Conservation (phyloP, 2,797 vertebrate species). For the Peromyscus aztecus region DNA sequence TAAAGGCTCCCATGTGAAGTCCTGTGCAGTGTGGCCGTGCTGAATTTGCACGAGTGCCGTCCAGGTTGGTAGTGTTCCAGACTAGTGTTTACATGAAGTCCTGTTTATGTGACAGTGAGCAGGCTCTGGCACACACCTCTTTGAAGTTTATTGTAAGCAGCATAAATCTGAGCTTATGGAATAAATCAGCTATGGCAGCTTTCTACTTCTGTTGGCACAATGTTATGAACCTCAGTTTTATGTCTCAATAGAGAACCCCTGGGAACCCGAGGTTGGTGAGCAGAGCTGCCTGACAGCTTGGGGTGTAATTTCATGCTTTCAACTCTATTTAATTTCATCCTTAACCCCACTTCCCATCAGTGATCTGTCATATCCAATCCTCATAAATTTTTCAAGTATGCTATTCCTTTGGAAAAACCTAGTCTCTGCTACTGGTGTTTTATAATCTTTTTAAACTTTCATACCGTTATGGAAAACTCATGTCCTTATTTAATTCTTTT, state of each 20-base stretch:
- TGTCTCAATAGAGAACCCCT: slow-evolving; percentile 32
- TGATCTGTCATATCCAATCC: background rate
- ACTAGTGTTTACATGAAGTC: slow-evolving; percentile 56
- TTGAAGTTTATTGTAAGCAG: slow-evolving; percentile 72
- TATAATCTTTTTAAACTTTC: slow-evolving; percentile 9
- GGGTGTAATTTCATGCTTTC: background rate
- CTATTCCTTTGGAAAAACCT: background rate
- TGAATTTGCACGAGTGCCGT: slow-evolving; percentile 20
- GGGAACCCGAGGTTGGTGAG: background rate
- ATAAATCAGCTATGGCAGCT: slow-evolving; percentile 27
- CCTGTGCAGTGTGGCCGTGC: slow-evolving; percentile 51
- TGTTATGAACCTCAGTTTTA: slow-evolving; percentile 42
- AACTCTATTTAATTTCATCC: slow-evolving; percentile 50
- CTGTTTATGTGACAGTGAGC: slow-evolving; percentile 71
- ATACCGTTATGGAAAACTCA: background rate
- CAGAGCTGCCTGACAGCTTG: background rate
- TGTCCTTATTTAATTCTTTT: background rate
- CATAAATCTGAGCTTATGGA: slow-evolving; percentile 63
- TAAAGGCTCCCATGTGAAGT: slow-evolving; percentile 31
- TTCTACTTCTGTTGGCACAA: slow-evolving; percentile 37
- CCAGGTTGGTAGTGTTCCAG: slow-evolving; percentile 40
- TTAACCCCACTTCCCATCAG: background rate
- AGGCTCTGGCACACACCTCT: slow-evolving; percentile 60
- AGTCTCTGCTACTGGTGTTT: slow-evolving; percentile 27
- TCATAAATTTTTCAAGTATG: slow-evolving; percentile 33